Evolutionary conservation across 2,113 vertebrate species (phyloP).

Genomic region (Lepus europaeus): DNA sequence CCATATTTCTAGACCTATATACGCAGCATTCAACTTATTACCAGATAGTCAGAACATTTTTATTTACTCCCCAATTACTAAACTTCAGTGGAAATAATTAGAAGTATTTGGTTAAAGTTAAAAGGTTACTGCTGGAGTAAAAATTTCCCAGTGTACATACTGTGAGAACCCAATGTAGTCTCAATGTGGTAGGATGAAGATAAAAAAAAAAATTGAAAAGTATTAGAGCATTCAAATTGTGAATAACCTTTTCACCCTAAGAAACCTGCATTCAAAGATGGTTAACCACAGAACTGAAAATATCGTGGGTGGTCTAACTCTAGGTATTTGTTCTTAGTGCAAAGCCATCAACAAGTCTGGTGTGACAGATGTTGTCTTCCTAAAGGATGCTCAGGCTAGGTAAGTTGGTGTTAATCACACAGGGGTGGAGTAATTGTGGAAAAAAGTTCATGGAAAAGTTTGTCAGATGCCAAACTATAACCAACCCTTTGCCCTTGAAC

Average conservation of each 20-base stretch:
- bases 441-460: conserved; percentile 50
- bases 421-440: background rate
- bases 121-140: background rate
- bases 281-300: conserved; percentile 70
- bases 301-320: conserved; percentile 58
- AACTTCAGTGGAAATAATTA: conserved; percentile 43
- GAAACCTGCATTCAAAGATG: conserved; percentile 67
- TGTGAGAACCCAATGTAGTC: background rate
- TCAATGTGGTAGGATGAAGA: background rate
- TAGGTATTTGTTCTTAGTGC: conserved; percentile 38
- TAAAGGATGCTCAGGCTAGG: conserved; percentile 48
- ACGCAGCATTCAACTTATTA: background rate
- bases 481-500: background rate
- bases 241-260: conserved; percentile 66
- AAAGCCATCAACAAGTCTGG: conserved; percentile 61
- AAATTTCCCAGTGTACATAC: background rate
- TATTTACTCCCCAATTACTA: conserved; percentile 26
- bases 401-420: conserved; percentile 52
- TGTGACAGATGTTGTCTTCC: background rate
- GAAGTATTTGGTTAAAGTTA: conserved; percentile 25
- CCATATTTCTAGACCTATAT: conserved; percentile 6
- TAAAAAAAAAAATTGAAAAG: conserved; percentile 65
- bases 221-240: conserved; percentile 61
- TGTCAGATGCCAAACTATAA: background rate
- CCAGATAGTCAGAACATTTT: background rate